Conservation (phyloP, 2,797 vertebrate genomes). For the Trematomus bernacchii region DNA sequence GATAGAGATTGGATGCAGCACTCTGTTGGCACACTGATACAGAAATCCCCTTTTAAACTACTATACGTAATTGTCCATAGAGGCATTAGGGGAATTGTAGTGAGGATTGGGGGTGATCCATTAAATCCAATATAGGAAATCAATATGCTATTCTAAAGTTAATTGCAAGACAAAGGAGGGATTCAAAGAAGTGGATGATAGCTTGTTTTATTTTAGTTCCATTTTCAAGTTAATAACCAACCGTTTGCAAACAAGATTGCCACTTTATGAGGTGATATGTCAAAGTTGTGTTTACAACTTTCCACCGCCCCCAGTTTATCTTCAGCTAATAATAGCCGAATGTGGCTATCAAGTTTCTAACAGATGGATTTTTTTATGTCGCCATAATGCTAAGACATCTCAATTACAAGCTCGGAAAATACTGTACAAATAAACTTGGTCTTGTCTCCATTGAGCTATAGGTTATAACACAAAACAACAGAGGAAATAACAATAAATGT, state of each 20-base stretch:
- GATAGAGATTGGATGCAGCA: conserved; percentile 59
- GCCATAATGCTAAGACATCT: not conserved
- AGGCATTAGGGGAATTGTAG: conserved; percentile 7
- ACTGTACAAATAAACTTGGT: not conserved
- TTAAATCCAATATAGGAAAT: conserved; percentile 28
- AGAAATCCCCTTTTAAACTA: conserved; percentile 25
- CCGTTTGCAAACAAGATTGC: not conserved
- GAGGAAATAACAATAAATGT: not conserved
- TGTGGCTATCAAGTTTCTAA: not conserved
- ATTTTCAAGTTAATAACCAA: conserved; percentile 13
- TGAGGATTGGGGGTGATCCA: not conserved
- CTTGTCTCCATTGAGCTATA: not conserved
- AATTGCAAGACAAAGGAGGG: not conserved
- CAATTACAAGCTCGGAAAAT: not conserved
- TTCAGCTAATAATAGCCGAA: not conserved
- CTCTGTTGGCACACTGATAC: conserved; percentile 15
- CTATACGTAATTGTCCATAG: conserved; percentile 13
- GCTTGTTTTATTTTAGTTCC: conserved; percentile 2
- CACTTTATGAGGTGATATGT: not conserved
- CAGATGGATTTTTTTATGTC: not conserved
- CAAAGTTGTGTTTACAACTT: not conserved
- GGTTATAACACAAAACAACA: not conserved
- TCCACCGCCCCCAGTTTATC: not conserved
- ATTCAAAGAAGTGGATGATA: not conserved
- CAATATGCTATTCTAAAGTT: conserved; percentile 32